Percentiles rank a stretch among this genome's conserved stretches.
These are phyloP conservation scores for Acrocyrtus sp. DNA, from an alignment of 2,888 invertebrate genomes.

Conservation along the genomic window DNA sequence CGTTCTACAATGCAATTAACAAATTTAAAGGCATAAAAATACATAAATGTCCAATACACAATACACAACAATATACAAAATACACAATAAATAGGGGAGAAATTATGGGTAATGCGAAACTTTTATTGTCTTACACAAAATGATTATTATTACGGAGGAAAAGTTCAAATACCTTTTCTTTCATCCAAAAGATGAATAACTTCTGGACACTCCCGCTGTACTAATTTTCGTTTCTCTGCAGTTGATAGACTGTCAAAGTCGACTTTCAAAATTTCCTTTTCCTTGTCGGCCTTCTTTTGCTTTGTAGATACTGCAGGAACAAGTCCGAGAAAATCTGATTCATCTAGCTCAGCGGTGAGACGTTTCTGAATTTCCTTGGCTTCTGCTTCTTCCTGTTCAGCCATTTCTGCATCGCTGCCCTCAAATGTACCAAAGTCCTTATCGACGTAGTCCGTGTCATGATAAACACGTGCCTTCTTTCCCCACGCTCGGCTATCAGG, in stretches of 20 bases:
- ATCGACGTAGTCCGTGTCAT: slow-evolving; percentile 90
- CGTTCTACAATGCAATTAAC: no score
- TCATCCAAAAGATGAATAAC: slow-evolving; percentile 81
- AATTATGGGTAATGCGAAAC: no score
- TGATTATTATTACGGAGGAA: no score
- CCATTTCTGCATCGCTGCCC: slow-evolving; percentile 77
- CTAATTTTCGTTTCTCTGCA: slow-evolving; percentile 78
- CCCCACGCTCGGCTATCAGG: slow-evolving; percentile 92
- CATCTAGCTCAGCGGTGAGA: slow-evolving; percentile 80
- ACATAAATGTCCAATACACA: slow-evolving; percentile 5
- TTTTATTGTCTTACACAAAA: no score
- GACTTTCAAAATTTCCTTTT: slow-evolving; percentile 75
- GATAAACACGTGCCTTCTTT: slow-evolving; percentile 79
- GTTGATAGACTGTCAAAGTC: slow-evolving; percentile 81
- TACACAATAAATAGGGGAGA: not conserved
- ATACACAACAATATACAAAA: not conserved
- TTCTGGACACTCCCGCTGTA: slow-evolving; percentile 90
- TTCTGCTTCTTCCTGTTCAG: slow-evolving; percentile 85
- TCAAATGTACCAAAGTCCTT: slow-evolving; percentile 79
- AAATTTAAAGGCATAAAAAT: slow-evolving; percentile 5
- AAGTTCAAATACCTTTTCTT: slow-evolving; percentile 74
- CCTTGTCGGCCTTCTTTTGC: slow-evolving; percentile 65
- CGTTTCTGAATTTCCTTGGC: slow-evolving; percentile 79
- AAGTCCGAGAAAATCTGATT: slow-evolving; percentile 75
- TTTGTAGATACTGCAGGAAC: slow-evolving; percentile 46